phyloP scores from a whole-genome alignment of 2,888 invertebrate genomes.

The Epinotia brunnichana region DNA sequence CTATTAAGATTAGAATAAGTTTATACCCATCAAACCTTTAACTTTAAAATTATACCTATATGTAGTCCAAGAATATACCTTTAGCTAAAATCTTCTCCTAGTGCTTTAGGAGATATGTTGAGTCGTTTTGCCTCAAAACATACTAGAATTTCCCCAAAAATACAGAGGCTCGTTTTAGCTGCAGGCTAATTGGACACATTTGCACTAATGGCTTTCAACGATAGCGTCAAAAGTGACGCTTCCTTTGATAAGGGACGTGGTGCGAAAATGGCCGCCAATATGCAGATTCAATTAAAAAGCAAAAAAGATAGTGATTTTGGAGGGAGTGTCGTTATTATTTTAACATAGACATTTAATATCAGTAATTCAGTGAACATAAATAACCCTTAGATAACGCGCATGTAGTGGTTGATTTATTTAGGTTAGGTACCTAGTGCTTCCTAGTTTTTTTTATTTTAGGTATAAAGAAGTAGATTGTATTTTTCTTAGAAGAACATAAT shows the following conservation, averaged over 20 bases:
- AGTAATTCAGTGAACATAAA: neutral
- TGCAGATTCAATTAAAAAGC: conserved; percentile 69
- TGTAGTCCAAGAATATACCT: neutral
- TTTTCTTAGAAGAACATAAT: no score
- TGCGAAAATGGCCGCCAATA: conserved; percentile 65
- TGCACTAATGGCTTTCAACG: conserved; percentile 67
- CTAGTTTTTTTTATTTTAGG: no score
- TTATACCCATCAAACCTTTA: no score
- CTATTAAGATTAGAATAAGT: no score
- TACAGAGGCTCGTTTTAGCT: conserved; percentile 31
- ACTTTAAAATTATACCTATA: no score
- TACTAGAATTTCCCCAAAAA: conserved; percentile 18
- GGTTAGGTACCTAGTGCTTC: no score
- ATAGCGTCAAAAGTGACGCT: conserved; percentile 75
- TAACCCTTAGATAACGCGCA: no score
- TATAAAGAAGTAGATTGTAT: no score
- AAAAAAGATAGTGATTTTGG: conserved; percentile 44
- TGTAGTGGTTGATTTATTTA: no score
- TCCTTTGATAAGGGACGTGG: conserved; percentile 76
- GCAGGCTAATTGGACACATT: conserved; percentile 70
- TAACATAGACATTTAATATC: neutral
- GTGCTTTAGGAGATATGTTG: neutral
- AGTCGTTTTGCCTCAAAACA: neutral
- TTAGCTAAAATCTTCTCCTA: neutral
- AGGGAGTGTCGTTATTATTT: neutral